Evolutionary conservation across 53 echinoderm and acorn worm genomes (phyloP), one percentile per base, ranked within the genome.

Genomic region (Henricia sp.): DNA sequence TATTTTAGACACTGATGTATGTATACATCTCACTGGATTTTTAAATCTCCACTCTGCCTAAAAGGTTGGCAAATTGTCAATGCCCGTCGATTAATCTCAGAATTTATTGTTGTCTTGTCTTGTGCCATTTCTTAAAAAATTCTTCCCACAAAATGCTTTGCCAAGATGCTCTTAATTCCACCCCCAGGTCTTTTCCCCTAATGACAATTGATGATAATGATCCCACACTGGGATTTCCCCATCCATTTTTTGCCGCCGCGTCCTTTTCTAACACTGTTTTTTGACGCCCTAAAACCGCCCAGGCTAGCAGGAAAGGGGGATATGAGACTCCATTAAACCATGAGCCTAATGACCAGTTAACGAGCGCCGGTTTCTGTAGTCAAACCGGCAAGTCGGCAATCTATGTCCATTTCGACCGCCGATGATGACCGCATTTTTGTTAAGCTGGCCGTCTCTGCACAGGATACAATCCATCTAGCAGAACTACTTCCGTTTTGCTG

Each of bases 381-480:
- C 35, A 54, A 41, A 30, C 20, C 64, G n/a, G 58, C 60, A 24
- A 13, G 12, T 38, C 41, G 33, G 42, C 29, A 58, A n/a, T 59
- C 77, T 41, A 42, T 43, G 27, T 21, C 50, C 35, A 63, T 80
- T 62, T 44, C 27, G 29, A n/a, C 64, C 44, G 44, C 30, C 19
- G 41, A 80, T 80, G 80, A 62, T 63, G 37, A 48, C 42, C 40
- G 41, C 42, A 34, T 17, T 48, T 50, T 78, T 46, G 44, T 56
- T 24, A 4, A 19, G 4, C 23, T 69, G 4, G 13, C n/a, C 58
- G 16, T 13, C 40, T 38, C 16, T 27, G 10, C 34, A 4, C 65
- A 80, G 80, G 80, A 80, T 80, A 64, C 40, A 46, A 80, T 80
- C 80, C 80, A 80, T 80, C 80, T 80, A 62, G 46, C 63, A 21